These are phyloP conservation scores for Dendronephthya gigantea DNA, from an alignment of 64 coral and sea anemone genomes.

Conservation along the genomic window DNA sequence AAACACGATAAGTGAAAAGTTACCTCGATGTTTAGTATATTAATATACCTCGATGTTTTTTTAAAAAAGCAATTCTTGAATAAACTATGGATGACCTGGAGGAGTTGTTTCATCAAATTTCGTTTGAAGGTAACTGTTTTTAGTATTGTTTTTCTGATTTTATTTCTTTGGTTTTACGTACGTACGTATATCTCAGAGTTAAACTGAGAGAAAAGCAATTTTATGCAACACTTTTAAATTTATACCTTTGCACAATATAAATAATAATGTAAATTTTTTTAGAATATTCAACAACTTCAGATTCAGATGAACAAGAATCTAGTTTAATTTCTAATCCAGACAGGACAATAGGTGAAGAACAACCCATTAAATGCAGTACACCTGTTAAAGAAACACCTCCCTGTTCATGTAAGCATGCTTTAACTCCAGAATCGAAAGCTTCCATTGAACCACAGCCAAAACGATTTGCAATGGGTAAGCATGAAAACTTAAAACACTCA, in stretches of 20 bases:
- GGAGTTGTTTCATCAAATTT: neutral
- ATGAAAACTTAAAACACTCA: neutral
- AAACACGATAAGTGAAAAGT: neutral
- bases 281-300: neutral
- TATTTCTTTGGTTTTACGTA: too few species aligned
- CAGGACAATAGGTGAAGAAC: neutral
- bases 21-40: neutral
- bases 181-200: too few species aligned
- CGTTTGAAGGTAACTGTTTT: neutral
- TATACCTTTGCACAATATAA: neutral
- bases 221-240: too few species aligned
- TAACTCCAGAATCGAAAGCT: neutral
- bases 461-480: neutral
- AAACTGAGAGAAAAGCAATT: too few species aligned
- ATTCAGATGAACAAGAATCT: neutral
- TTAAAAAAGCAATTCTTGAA: too few species aligned
- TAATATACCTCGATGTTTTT: neutral
- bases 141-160: too few species aligned
- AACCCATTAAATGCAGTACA: neutral
- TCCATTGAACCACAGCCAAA: neutral
- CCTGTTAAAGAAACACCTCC: slow-evolving; percentile 5
- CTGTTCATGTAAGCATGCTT: neutral
- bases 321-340: neutral
- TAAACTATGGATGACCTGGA: neutral
- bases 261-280: neutral